Evolutionary conservation across 2,888 invertebrate species (phyloP), one percentile per base, ranked within the genome.

Genomic region (Eudemis profundana): DNA sequence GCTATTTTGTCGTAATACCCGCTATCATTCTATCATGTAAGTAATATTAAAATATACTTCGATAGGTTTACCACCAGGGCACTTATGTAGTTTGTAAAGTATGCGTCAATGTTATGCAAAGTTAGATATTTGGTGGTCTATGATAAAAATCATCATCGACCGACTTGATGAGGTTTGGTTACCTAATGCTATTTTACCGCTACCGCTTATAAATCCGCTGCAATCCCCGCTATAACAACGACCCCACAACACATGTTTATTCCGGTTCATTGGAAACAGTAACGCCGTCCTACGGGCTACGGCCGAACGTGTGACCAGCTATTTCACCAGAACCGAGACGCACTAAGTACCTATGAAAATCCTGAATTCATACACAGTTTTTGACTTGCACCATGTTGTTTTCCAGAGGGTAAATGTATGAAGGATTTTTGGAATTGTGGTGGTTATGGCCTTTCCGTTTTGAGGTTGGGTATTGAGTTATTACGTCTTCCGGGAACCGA

Each of bases 251-350:
- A 70, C 78, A 72, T 78, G 83, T 82, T 84, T 81, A 85, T 83
- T 84, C 83, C 84, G 81, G 85, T 86, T 85, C 86, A 85, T 72
- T 86, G 84, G 84, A 85, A 87, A 77, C 76, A 76, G 82, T 79
- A 84, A 83, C 53, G 53, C 72, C 71, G 71, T 69, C 81, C 71
- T 82, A 84, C 78, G 74, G 81, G 80, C 71, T 82, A 84, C 78
- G 74, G 81, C 74, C 33, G 81, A 76, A 81, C 84, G 83, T 84
- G 85, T 76, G 66, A 67, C 61, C 50, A 49, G 67, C 62, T 57
- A 64, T 56, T 56, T 29, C 56, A 29, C 42, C 29, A 29, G 23
- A 44, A 44, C 29, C 33, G 33, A 29, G 44, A 56, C 27, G 56
- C 42, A 42, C 42, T 42, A 56, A 42, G 29, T 42, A 44, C 42